Percentiles rank a stretch among this genome's conserved stretches.
These are phyloP conservation scores for Asobara japonica DNA, from an alignment of 1,140 invertebrate species.

Conservation along the genomic window DNA sequence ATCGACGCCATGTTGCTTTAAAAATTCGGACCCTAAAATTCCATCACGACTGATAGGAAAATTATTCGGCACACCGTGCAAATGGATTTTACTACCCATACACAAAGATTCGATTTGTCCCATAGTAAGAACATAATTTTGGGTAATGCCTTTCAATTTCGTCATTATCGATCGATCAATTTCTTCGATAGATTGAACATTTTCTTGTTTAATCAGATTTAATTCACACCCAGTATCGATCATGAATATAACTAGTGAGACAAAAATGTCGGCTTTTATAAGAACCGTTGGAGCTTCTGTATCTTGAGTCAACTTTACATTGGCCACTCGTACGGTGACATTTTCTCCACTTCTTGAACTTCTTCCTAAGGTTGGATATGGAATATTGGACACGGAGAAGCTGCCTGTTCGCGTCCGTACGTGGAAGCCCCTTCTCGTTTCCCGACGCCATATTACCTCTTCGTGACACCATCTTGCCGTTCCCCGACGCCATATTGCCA, in stretches of 20 bases:
- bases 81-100: conserved; percentile 7
- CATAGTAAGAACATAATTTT: not conserved
- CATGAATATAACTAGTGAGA: not conserved
- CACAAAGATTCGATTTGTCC: not conserved
- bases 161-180: not conserved
- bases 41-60: not conserved
- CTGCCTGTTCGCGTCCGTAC: not conserved
- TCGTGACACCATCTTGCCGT: too few species aligned
- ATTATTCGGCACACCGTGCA: conserved; percentile 23
- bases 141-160: not conserved
- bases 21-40: not conserved
- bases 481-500: too few species aligned
- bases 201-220: not conserved
- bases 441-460: not conserved
- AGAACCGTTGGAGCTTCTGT: not conserved
- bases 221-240: not conserved
- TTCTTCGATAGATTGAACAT: not conserved
- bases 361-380: too few species aligned
- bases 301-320: not conserved
- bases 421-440: not conserved
- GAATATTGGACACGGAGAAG: not conserved
- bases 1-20: not conserved
- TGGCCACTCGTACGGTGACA: not conserved
- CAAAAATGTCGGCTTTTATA: not conserved
- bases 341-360: not conserved